These are phyloP conservation scores for Ceyx melanurus DNA, from an alignment of 2,113 vertebrate genomes.

Conservation along the genomic window DNA sequence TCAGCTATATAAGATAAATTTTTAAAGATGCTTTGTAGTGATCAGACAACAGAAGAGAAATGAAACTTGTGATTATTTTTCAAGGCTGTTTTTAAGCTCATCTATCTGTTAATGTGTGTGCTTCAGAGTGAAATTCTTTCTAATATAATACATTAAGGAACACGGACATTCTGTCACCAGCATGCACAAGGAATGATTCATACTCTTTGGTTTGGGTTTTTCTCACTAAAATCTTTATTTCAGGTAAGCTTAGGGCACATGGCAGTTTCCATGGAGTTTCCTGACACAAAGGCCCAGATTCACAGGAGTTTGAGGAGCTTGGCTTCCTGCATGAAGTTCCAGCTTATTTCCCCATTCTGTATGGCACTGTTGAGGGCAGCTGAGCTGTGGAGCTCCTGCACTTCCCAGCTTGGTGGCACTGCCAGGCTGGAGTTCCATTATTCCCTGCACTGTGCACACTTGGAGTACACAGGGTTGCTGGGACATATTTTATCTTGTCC, in stretches of 20 bases:
- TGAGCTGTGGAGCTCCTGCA: background rate
- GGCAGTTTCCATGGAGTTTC: background rate
- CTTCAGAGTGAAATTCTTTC: slow-evolving; percentile 33
- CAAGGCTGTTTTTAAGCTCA: slow-evolving; percentile 45
- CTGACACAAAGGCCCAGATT: background rate
- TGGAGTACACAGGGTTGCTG: background rate
- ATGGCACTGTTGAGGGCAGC: fast-evolving
- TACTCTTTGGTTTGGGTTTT: background rate
- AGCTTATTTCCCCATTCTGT: background rate
- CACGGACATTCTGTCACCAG: slow-evolving; percentile 7
- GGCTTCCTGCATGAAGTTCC: background rate
- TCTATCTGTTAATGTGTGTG: background rate
- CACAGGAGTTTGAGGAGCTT: background rate
- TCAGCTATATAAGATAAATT: slow-evolving; percentile 51
- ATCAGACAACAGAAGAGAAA: slow-evolving; percentile 48
- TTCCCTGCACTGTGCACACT: background rate
- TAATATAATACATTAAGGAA: background rate
- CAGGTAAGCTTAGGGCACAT: background rate
- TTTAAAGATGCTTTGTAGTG: slow-evolving; percentile 63
- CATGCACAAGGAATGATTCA: background rate
- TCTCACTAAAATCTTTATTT: background rate
- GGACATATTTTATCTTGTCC: background rate
- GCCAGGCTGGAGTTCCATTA: fast-evolving
- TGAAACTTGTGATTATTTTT: slow-evolving; percentile 51
- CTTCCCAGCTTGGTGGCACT: background rate